Percentiles rank a stretch among this genome's conserved stretches.
Evolutionary conservation across 1,140 invertebrate species (phyloP).

Genomic region (Papilio machaon): DNA sequence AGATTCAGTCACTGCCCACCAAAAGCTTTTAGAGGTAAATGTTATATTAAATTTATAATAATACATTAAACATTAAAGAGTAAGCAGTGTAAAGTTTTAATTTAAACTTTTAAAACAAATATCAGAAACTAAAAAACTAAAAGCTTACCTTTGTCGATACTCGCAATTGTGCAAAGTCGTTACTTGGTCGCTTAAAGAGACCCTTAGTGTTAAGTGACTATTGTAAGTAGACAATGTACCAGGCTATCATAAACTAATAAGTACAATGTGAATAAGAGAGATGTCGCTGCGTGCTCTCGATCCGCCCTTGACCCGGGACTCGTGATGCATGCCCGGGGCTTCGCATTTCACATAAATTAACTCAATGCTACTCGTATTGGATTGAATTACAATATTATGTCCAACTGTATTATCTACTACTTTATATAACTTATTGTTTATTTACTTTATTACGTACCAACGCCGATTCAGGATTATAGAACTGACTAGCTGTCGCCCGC

Average conservation of each 20-base stretch:
- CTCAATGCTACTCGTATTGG: not conserved
- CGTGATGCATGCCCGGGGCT: not conserved
- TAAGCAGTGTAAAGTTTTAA: too few relatives aligned
- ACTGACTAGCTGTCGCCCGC: too few relatives aligned
- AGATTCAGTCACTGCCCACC: not conserved
- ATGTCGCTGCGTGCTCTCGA: not conserved
- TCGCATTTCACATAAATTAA: not conserved
- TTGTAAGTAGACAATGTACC: not conserved
- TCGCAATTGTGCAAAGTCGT: too few relatives aligned
- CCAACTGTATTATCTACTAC: not conserved
- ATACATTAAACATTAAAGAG: not conserved
- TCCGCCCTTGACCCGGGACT: not conserved
- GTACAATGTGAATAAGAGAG: not conserved
- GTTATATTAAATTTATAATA: not conserved
- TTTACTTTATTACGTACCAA: too few relatives aligned
- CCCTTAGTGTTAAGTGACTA: not conserved
- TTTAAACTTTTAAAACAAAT: too few relatives aligned
- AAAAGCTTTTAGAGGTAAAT: not conserved
- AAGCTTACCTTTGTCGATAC: too few relatives aligned
- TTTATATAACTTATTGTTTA: not conserved
- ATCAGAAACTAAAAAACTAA: too few relatives aligned
- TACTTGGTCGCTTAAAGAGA: not conserved
- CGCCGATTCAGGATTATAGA: too few relatives aligned
- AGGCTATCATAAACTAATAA: not conserved
- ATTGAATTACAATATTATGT: not conserved